Base-by-base conservation (phyloP, 2,113 vertebrate species). In the Drymodes brunneopygia region DNA sequence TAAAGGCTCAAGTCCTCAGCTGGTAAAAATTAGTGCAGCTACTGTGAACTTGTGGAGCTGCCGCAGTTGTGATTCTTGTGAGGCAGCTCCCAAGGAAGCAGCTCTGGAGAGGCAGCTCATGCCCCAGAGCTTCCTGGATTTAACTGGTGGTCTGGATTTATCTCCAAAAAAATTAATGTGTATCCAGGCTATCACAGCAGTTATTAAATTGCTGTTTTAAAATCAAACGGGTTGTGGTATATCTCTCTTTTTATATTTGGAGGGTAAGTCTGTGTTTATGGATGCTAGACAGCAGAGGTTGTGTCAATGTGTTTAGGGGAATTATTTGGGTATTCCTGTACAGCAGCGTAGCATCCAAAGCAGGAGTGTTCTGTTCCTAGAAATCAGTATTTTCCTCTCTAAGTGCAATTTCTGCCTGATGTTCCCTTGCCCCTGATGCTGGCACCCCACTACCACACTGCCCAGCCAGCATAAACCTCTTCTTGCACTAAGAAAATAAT, bases 11-110 rank as follows among this genome's bases (percentile, higher is more conserved):
- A 47, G 40, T 11, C 51, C 51, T 94, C 93, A 90, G 95, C 93
- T 96, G 95, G 79, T 88, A 78, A 81, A 86, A 96, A 92, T 94
- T 78, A 93, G 64, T 74, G 86, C 51, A 0, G 92, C 82, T 86
- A 38, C 93, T 78, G 93, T 78, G 93, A 93, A 57, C 72, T 78
- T n/a, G 16, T 90, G 92, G 82, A 86, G 90, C 71, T 78, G 77
- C 84, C 50, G 81, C 44, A 24, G 67, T 48, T 54, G 23, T 4
- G 29, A 92, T 92, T 45, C 22, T 62, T 45, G 75, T 27, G 44
- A 66, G 79, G 81, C 81, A 92, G 84, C 88, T 79, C 92, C 10
- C 0, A 17, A 35, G 31, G 61, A 91, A 29, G n/a, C 7, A 4
- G 40, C 2, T 12, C 89, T 89, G 67, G 35, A 64, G 53, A 58